Conservation (phyloP, 1,140 invertebrate species). For the Parapsyche elsis region DNA sequence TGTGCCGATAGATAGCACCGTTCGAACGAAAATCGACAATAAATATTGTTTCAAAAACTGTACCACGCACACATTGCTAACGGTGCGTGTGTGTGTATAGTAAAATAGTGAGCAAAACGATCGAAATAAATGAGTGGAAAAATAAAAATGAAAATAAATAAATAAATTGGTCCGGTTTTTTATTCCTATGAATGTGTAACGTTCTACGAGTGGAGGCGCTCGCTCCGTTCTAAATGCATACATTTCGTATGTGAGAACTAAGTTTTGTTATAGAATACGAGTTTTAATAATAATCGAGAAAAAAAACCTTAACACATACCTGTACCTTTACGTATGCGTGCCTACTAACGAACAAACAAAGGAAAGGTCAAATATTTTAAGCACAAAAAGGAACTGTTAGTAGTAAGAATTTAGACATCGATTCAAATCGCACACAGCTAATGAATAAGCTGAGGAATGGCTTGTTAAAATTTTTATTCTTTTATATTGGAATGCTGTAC, state of each 20-base stretch:
- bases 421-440: no score
- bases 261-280: not conserved
- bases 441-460: no score
- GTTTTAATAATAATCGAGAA: no score
- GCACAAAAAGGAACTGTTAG: no score
- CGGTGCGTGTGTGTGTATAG: not conserved
- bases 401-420: no score
- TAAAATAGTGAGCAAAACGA: no score
- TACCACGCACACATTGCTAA: not conserved
- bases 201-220: not conserved
- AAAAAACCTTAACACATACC: no score
- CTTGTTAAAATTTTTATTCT: no score
- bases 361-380: no score
- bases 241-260: conserved; percentile 19
- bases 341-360: no score
- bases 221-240: conserved; percentile 15
- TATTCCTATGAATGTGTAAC: conserved; percentile 6
- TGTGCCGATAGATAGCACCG: conserved; percentile 18
- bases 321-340: no score
- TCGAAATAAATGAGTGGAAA: not conserved
- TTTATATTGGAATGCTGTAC: no score
- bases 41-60: conserved; percentile 38
- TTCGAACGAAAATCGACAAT: conserved; percentile 32
- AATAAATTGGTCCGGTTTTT: conserved; percentile 11
- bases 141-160: not conserved